Base-by-base conservation (phyloP, 1,140 invertebrate genomes). In the Drosophila nigrodunni region DNA sequence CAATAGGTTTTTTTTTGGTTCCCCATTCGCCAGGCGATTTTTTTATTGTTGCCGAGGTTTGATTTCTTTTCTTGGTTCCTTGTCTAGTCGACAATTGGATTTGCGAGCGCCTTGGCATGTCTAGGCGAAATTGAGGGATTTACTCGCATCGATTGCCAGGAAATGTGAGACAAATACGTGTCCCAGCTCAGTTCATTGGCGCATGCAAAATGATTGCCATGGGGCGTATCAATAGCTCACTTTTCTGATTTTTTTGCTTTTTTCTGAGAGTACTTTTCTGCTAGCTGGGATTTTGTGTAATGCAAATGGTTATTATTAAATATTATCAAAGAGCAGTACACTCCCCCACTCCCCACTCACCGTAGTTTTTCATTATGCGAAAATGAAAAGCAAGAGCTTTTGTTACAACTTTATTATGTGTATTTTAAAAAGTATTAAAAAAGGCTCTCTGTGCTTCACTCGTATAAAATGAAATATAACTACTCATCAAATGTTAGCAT, bases 401-500 rank as follows among this genome's bases (percentile, higher is more conserved):
- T 82, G 58, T 82, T 68, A 54, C 30, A 50, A 62, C 81, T 85
- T 83, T 75, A 77, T 83, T 83, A 80, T 39, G 34, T 37, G 37
- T 30, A 35, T 37, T 62, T 15, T 39, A 34, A 57, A 72, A 68
- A 70, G 7, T 39, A 21, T 21, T 47, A 21, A 39, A 71, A 55
- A 39, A 15, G 13, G 2, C 52, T 35, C n/a, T 0, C 52, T 35
- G 5, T 52, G 50, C 7, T 13, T 18, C n/a, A 35, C 67, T 61
- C 30, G 37, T 18, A 37, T 18, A 15, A 59, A 59, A 68, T 77
- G 25, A 65, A 55, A 55, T 46, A 65, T 37, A 75, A 89, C 85
- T 75, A 83, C 74, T 78, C 80, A 89, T 83, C 69, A 88, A 83
- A 89, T 81, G 86, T 81, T 78, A 80, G 82, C 61, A 80, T 78